These are phyloP conservation scores for Lepus oiostolus DNA, from an alignment of 2,797 vertebrate species.

Conservation along the genomic window DNA sequence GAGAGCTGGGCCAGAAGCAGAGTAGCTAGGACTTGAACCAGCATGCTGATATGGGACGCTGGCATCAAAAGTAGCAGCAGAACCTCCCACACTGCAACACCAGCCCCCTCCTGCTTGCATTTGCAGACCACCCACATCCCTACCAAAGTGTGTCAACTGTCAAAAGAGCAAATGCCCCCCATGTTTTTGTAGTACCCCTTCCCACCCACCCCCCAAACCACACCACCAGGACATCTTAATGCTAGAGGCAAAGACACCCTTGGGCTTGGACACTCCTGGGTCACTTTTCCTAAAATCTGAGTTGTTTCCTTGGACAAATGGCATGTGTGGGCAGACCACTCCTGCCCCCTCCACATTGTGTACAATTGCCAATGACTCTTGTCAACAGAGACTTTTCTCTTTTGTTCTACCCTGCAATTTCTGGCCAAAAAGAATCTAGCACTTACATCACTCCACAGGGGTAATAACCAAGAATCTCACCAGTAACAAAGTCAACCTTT, in stretches of 20 bases:
- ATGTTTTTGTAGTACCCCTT: rapidly evolving
- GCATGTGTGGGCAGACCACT: background rate
- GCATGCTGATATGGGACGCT: too few species aligned
- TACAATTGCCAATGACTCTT: background rate
- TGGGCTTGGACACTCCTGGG: background rate
- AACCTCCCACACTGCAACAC: too few species aligned
- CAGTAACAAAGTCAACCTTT: background rate
- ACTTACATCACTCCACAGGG: background rate
- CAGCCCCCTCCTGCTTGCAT: background rate
- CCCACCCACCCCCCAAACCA: too few species aligned
- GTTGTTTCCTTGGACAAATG: background rate
- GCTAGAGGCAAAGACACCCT: background rate
- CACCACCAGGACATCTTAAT: background rate
- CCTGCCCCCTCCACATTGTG: background rate
- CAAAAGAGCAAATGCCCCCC: background rate
- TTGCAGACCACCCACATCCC: background rate
- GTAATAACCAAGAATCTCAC: constrained; percentile 22
- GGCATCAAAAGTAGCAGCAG: too few species aligned
- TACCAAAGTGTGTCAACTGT: background rate
- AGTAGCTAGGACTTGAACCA: too few species aligned
- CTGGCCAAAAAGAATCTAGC: background rate
- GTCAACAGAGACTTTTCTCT: constrained; percentile 28
- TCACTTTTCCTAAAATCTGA: background rate
- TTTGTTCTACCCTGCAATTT: constrained; percentile 37
- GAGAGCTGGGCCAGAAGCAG: too few species aligned